Base-by-base conservation (phyloP, 2,113 vertebrate genomes). In the Petrocephalus microphthalmus region DNA sequence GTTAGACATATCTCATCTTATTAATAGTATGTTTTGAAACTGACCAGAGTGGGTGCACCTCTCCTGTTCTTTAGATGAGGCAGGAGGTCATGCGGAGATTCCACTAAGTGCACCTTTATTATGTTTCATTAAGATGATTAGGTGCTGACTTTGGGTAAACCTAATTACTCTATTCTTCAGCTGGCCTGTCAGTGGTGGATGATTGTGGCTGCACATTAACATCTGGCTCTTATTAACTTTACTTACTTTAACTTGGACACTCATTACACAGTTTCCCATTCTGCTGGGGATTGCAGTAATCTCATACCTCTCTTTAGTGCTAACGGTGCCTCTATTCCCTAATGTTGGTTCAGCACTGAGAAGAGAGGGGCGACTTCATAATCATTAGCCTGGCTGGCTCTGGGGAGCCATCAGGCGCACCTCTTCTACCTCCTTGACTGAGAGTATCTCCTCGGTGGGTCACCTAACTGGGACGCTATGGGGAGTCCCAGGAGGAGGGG, bases 171-270 rank as follows among this genome's bases (percentile, higher is more conserved):
- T 52, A 29, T 25, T 74, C n/a, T 19, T 47, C 86, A 87, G 60
- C 86, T 29, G 57, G 29, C 57, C 86, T 87, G 56, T 49, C 81
- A 49, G 57, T 49, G 86, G 42, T 71, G 86, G 57, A 57, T 71
- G 64, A 71, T 67, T 64, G 25, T 64, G 47, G 64, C 57, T 13
- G 42, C 17, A n/a, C 60, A 29, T 67, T 51, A 71, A 71, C 47
- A 71, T 87, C 86, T 51, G 60, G 57, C n/a, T 87, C 86, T 71
- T 71, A 71, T 87, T 87, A 87, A 87, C 86, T 87, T 71, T 45
- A 42, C 86, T 74, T 51, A 51, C 86, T 51, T 87, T 45, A 25
- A 67, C 47, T 49, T 29, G 47, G 45, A 74, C 86, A 71, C 86
- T 87, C 60, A 33, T 51, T 87, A 71, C 71, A 42, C 45, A 52